These are phyloP conservation scores for Lepidonotus clava DNA, from an alignment of 2,888 invertebrate genomes.

Conservation along the genomic window DNA sequence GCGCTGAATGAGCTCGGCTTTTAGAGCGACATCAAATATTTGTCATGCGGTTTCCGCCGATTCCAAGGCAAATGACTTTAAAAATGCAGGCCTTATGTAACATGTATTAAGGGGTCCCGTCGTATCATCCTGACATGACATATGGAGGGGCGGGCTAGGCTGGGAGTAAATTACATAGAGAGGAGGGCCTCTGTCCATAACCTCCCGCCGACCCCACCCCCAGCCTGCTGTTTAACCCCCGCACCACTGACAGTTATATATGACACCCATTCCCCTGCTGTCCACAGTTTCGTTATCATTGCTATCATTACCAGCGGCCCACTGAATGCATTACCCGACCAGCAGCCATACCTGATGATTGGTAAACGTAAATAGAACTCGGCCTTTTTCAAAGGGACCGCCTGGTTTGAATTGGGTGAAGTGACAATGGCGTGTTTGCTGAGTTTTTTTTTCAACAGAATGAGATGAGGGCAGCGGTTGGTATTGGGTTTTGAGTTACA, in stretches of 20 bases:
- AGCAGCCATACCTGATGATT: background rate
- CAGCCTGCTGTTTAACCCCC: background rate
- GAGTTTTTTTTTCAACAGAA: too few relatives aligned
- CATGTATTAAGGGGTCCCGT: background rate
- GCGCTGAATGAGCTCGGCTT: background rate
- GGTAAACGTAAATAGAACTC: background rate
- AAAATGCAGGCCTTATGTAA: slow-evolving; percentile 16
- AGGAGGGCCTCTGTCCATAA: background rate
- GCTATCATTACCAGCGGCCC: background rate
- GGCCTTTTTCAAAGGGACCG: too few relatives aligned
- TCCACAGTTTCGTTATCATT: background rate
- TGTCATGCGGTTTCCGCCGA: slow-evolving; percentile 1
- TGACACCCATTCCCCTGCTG: background rate
- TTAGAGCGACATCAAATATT: slow-evolving; percentile 28
- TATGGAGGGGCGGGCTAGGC: background rate
- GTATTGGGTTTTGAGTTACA: too few relatives aligned
- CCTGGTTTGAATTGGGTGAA: too few relatives aligned
- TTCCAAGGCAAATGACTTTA: background rate
- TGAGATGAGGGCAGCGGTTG: too few relatives aligned
- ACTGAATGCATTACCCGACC: too few relatives aligned
- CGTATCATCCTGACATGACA: background rate
- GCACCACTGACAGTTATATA: slow-evolving; percentile 9
- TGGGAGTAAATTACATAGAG: background rate
- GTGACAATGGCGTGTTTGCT: too few relatives aligned
- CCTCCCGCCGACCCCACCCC: background rate